Evolutionary conservation across 92 coral and sea anemone species (phyloP), one percentile per base, ranked within the genome.

Genomic region (Ricordea florida): DNA sequence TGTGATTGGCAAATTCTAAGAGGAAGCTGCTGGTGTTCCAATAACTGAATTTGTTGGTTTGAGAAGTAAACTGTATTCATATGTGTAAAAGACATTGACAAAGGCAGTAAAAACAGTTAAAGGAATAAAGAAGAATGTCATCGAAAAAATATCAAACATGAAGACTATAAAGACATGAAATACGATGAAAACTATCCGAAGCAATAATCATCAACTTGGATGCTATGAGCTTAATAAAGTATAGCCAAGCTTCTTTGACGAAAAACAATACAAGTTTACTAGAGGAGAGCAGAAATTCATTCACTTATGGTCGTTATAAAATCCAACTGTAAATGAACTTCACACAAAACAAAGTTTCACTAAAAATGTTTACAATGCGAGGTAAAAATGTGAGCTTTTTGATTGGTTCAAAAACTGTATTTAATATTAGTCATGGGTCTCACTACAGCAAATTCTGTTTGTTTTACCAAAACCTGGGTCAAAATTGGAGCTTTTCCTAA

Each of bases 121-220:
- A 32, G 67, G 67, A 3, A 59, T 59, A 10, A 56, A 56, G 17
- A 67, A 59, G 24, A 4, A 59, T 59, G 14, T n/a, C n/a, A n/a
- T n/a, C 28, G 33, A 2, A 59, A 59, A 6, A 28, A 59, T 5
- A 31, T 59, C 25, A 62, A 62, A 34, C 51, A 34, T 35, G 29
- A 62, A 22, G 18, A 14, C 18, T 2, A 22, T 14, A 14, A 22
- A 43, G 17, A 43, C 14, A 43, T n/a, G n/a, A n/a, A n/a, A n/a
- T n/a, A n/a, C n/a, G n/a, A n/a, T n/a, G n/a, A n/a, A n/a, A n/a
- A n/a, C n/a, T n/a, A n/a, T n/a, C n/a, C n/a, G n/a, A n/a, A n/a
- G n/a, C n/a, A n/a, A n/a, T n/a, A n/a, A n/a, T n/a, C n/a, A n/a
- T n/a, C n/a, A n/a, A n/a, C n/a, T n/a, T n/a, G n/a, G n/a, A n/a